Evolutionary conservation across 1,140 invertebrate genomes (phyloP).

Genomic region (Subanguina moxae): DNA sequence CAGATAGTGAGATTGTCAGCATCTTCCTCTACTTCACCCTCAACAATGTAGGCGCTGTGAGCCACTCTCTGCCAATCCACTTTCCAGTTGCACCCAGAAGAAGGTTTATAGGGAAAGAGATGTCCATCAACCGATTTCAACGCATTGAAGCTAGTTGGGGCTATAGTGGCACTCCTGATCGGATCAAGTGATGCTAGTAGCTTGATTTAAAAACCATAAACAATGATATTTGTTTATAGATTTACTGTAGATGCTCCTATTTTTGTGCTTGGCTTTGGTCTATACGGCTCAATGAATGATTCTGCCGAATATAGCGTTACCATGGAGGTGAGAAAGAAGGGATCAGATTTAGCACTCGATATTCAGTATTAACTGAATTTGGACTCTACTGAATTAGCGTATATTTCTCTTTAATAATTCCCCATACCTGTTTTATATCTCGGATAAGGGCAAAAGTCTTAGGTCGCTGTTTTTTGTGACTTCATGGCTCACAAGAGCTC

Average conservation of each 20-base stretch:
- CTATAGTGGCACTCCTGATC: constrained; percentile 78
- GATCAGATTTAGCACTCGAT: background rate
- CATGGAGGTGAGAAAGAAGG: constrained; percentile 66
- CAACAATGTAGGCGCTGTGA: constrained; percentile 69
- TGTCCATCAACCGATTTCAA: constrained; percentile 75
- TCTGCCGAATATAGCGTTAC: constrained; percentile 76
- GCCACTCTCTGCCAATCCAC: constrained; percentile 23
- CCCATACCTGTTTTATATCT: constrained; percentile 9
- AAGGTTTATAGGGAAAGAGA: constrained; percentile 77
- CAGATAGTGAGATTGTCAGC: constrained; percentile 70
- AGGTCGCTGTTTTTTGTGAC: too few species aligned
- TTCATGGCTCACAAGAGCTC: too few species aligned
- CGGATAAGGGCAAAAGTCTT: constrained; percentile 13
- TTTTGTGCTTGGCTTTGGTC: constrained; percentile 79
- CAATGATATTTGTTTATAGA: constrained; percentile 61
- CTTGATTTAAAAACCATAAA: background rate
- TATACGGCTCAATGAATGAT: constrained; percentile 80
- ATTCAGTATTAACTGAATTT: background rate
- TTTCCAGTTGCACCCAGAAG: constrained; percentile 70
- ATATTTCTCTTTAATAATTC: background rate
- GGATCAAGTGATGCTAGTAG: constrained; percentile 67
- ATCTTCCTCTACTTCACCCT: constrained; percentile 34
- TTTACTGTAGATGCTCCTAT: constrained; percentile 78
- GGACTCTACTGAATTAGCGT: background rate
- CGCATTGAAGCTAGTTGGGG: constrained; percentile 79